Evolutionary conservation across 2,113 vertebrate species (phyloP), one percentile per base, ranked within the genome.

Genomic region (Damaliscus lunatus): DNA sequence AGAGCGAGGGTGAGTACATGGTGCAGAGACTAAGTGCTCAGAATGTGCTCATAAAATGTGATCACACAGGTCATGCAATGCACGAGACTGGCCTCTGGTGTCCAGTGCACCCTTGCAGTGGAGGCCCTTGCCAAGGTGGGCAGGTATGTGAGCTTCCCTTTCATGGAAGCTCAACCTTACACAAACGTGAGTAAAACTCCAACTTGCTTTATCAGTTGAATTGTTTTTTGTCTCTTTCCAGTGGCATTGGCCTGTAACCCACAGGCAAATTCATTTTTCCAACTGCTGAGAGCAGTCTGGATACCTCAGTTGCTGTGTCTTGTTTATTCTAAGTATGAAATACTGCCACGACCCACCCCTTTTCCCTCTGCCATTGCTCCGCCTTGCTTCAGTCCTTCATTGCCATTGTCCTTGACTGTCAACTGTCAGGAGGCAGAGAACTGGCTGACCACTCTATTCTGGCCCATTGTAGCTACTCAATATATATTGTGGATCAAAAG

Each of bases 81-180:
- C 62, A 12, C 0, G 2, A 33, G 21, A 21, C 90, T 52, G 33
- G 29, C 46, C 11, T 19, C 83, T 31, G 15, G 25, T 46, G 55
- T 27, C 60, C 43, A 7, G n/a, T 0, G 31, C 3, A 19, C 77
- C 31, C 1, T 3, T 0, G 0, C 3, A 2, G 3, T 1, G 0
- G n/a, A 16, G 46, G 10, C 53, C 27, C 43, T 90, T 11, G 3
- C 31, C 3, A 23, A 48, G 36, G 21, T 25, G 19, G 27, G 16
- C 46, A 77, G 52, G 33, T 21, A 5, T 74, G 33, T 83, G 91
- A 36, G 55, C n/a, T 88, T 40, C 27, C 31, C 12, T 95, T 96
- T 77, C 33, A 64, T 5, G 27, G 62, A 83, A 64, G 14, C 40
- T 83, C 60, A 40, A 78, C 27, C 53, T 90, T 85, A 77, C 43